Conservation (phyloP, 2,888 invertebrate species). For the Steinernema hermaphroditum region DNA sequence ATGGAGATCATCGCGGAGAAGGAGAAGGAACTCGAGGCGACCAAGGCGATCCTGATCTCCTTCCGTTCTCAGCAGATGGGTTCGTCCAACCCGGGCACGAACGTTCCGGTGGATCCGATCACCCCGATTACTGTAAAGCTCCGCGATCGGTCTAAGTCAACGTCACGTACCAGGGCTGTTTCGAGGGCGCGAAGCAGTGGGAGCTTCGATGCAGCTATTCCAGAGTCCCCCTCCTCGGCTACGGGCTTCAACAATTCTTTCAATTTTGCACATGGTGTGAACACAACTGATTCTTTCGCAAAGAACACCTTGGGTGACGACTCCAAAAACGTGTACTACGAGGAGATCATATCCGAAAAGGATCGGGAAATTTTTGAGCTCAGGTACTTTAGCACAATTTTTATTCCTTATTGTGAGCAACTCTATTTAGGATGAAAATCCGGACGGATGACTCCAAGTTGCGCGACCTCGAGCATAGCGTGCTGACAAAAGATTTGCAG, state of each 20-base stretch:
- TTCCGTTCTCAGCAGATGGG: constrained; percentile 34
- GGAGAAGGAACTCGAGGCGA: constrained; percentile 56
- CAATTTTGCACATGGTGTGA: neutral
- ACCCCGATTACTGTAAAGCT: neutral
- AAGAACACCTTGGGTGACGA: neutral
- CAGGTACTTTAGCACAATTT: constrained; percentile 42
- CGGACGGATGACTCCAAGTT: constrained; percentile 71
- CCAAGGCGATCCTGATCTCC: constrained; percentile 34
- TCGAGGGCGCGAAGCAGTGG: constrained; percentile 1
- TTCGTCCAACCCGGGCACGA: neutral
- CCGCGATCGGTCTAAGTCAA: neutral
- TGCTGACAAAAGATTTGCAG: constrained; percentile 65
- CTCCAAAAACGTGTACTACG: constrained; percentile 55
- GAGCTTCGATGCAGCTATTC: constrained; percentile 16
- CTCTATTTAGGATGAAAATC: constrained; percentile 75
- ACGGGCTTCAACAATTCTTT: neutral
- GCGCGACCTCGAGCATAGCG: constrained; percentile 70
- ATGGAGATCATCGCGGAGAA: constrained; percentile 68
- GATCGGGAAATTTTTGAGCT: constrained; percentile 71
- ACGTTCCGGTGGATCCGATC: neutral
- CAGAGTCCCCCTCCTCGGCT: constrained; percentile 4
- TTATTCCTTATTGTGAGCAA: neutral
- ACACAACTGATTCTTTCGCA: neutral
- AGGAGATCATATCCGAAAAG: constrained; percentile 77
- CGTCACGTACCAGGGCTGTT: neutral